Evolutionary conservation across 2,888 invertebrate genomes (phyloP).

Genomic region (Hemistola chrysoprasaria): DNA sequence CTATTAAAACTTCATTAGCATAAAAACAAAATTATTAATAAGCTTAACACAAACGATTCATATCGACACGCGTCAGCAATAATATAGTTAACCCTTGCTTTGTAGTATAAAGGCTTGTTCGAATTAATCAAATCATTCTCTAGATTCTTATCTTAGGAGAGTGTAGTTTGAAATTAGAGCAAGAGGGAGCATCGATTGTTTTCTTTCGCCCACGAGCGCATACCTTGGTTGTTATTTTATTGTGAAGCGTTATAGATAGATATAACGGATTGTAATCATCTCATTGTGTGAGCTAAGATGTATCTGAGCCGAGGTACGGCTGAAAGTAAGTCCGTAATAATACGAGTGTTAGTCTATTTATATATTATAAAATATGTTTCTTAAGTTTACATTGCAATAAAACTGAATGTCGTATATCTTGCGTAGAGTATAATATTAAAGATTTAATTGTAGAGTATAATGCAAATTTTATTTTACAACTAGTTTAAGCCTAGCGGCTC

Average conservation of each 20-base stretch:
- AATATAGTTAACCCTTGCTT: constrained; percentile 71
- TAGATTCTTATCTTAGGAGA: constrained; percentile 55
- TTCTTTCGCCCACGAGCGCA: constrained; percentile 76
- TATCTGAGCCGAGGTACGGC: constrained; percentile 50
- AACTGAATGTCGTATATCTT: no score
- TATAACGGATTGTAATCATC: constrained; percentile 81
- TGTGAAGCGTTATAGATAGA: constrained; percentile 63
- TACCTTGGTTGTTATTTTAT: constrained; percentile 68
- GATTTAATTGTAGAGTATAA: no score
- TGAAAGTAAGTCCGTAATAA: constrained; percentile 49
- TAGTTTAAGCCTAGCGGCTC: no score
- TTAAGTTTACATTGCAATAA: no score
- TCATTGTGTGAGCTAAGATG: constrained; percentile 77
- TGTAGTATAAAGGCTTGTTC: constrained; percentile 68
- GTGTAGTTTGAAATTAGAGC: constrained; percentile 78
- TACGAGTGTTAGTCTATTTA: no score
- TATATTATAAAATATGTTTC: no score
- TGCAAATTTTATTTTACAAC: no score
- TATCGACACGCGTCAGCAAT: constrained; percentile 79
- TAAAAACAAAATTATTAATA: constrained; percentile 64
- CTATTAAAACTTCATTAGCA: constrained; percentile 66
- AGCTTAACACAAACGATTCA: constrained; percentile 61
- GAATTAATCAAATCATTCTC: constrained; percentile 79
- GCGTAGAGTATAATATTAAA: no score
- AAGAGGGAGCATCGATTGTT: constrained; percentile 75